Percentiles rank a stretch among this genome's conserved stretches.
Conservation (phyloP, 2,797 vertebrate species). For the Salarias fasciatus region DNA sequence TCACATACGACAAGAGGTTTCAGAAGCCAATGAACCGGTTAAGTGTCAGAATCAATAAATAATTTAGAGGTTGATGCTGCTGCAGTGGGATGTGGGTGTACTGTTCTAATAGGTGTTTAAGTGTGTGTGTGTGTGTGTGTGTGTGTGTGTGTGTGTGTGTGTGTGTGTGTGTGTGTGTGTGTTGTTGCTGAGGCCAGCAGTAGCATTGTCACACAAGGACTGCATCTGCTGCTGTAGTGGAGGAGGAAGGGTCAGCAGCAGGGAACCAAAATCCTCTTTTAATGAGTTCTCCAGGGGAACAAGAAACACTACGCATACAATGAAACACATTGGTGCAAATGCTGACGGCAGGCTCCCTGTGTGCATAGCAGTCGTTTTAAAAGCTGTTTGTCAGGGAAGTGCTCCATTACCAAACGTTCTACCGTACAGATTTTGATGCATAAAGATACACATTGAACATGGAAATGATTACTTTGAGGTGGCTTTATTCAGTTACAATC, state of each 20-base stretch:
- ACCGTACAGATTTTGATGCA: constrained; percentile 4
- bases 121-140: not conserved
- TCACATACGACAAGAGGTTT: constrained; percentile 12
- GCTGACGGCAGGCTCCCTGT: constrained; percentile 24
- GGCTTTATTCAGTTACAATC: not conserved
- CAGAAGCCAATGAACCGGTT: constrained; percentile 5
- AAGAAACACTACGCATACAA: constrained; percentile 50
- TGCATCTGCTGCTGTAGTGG: constrained; percentile 46
- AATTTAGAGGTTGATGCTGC: constrained; percentile 20
- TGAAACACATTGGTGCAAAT: constrained; percentile 51
- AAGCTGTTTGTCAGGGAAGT: constrained; percentile 17
- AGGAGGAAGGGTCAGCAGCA: constrained; percentile 59
- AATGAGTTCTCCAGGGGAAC: constrained; percentile 78
- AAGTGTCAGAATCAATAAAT: constrained; percentile 30
- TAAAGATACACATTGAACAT: not conserved
- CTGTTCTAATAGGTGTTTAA: constrained; percentile 7
- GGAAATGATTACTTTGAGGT: not conserved
- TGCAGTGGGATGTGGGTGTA: constrained; percentile 23
- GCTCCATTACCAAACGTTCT: constrained; percentile 28
- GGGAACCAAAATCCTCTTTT: constrained; percentile 74
- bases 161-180: not conserved
- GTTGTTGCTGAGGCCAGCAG: constrained; percentile 57
- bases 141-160: constrained; percentile 4
- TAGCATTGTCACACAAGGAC: constrained; percentile 42
- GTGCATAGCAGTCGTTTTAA: constrained; percentile 8